These are phyloP conservation scores for Frankliniella intonsa DNA, from an alignment of 2,888 invertebrate genomes.

Conservation along the genomic window DNA sequence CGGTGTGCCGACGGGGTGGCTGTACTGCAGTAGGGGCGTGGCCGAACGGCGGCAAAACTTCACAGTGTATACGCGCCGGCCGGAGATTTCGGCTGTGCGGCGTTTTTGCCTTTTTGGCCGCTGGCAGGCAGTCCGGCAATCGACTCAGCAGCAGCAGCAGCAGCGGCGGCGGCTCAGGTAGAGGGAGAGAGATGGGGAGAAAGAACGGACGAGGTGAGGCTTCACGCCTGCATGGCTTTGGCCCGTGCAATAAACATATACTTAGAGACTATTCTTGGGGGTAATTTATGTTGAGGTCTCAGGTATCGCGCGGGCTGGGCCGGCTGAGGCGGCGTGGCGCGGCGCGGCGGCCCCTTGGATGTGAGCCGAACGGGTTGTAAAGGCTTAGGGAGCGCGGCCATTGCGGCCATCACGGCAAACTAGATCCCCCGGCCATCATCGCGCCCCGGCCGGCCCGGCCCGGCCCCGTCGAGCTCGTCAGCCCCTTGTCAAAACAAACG, in stretches of 20 bases:
- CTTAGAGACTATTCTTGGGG: conserved; percentile 24
- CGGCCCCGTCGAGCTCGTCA: neutral
- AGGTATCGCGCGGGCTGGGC: conserved; percentile 4
- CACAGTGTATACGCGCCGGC: neutral
- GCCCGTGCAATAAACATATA: conserved; percentile 25
- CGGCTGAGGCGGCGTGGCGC: neutral
- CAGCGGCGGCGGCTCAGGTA: neutral
- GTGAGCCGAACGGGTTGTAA: conserved; percentile 1
- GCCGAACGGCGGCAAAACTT: neutral
- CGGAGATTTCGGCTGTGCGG: neutral
- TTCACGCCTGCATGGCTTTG: conserved; percentile 19
- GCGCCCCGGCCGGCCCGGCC: neutral
- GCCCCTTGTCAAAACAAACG: neutral
- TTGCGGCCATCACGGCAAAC: conserved; percentile 4
- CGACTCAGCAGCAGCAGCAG: too few relatives aligned
- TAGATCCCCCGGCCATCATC: neutral
- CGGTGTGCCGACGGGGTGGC: too few relatives aligned
- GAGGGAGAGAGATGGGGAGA: too few relatives aligned
- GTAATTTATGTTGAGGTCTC: conserved; percentile 15
- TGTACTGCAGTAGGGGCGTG: neutral
- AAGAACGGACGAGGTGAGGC: neutral
- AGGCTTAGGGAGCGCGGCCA: neutral
- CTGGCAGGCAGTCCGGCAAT: neutral
- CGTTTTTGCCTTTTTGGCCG: neutral
- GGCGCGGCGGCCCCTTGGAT: neutral